Conservation (phyloP, 2,797 vertebrate genomes). For the Ptychobarbus kaznakovi region DNA sequence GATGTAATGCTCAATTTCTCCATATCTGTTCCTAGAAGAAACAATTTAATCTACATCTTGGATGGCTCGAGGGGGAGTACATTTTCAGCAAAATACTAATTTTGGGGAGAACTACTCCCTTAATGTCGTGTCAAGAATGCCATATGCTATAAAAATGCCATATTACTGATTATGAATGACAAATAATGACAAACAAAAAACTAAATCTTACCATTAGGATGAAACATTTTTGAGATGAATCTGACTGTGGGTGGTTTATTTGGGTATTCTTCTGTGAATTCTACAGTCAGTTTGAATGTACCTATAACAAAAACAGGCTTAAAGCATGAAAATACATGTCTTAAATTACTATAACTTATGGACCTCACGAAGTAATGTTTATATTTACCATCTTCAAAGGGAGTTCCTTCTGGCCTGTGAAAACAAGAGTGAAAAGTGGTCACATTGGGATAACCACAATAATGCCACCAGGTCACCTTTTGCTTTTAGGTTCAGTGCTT, state of each 20-base stretch:
- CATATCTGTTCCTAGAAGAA: not conserved
- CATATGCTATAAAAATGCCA: not conserved
- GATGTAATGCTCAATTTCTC: not conserved
- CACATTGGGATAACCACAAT: conserved; percentile 1
- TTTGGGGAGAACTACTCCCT: not conserved
- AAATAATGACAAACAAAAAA: conserved; percentile 22
- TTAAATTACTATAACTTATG: conserved; percentile 9
- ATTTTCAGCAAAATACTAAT: not conserved
- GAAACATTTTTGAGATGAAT: conserved; percentile 99
- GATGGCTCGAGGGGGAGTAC: not conserved
- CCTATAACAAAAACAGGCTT: conserved; percentile 73
- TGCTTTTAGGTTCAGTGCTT: not conserved
- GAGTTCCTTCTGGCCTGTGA: conserved; percentile 93
- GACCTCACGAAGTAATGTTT: not conserved
- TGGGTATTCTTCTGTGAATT: conserved; percentile 99
- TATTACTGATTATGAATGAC: not conserved
- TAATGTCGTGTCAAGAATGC: not conserved
- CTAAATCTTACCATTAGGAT: conserved; percentile 90
- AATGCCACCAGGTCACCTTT: not conserved
- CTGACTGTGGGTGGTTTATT: conserved; percentile 98
- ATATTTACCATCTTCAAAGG: conserved; percentile 93
- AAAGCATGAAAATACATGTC: not conserved
- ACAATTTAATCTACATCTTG: not conserved
- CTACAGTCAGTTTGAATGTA: conserved; percentile 98
- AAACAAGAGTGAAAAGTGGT: conserved; percentile 36